Evolutionary conservation across 2,888 invertebrate genomes (phyloP), one percentile per base, ranked within the genome.

Genomic region (Clistopyga incitator): DNA sequence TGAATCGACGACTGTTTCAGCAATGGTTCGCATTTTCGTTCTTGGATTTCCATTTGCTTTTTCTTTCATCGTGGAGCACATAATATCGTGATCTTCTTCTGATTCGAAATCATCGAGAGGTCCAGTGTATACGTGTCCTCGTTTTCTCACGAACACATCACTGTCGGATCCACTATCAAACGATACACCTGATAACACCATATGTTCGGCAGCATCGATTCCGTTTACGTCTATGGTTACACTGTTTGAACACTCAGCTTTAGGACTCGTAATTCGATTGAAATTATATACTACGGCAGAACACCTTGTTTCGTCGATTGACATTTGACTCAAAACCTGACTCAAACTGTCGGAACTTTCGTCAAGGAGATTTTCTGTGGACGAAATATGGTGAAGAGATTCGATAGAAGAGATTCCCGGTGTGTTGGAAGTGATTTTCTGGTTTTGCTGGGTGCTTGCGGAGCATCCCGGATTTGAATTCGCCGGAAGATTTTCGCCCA

Each of bases 1-100:
- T 75, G 75, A 75, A 75, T 75, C 75, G 75, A 75, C 64, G 75
- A 75, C 64, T 75, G 65, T 75, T 75, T 75, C 75, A 75, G 75
- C 64, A 64, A 47, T 75, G 75, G 75, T 75, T 75, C 64, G 75
- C 75, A 75, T 75, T 75, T 75, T 64, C 75, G 64, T 75, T 75
- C 64, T 78, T 56, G 29, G 56, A 78, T 77, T 56, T 78, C 59
- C 67, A 67, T 77, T 54, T 52, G 67, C 67, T 77, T 77, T 77
- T 77, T 65, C 34, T 67, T 77, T 54, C 77, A 77, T 54, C 77
- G 77, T 77, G 38, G 54, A 77, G 67, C 77, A 77, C 67, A 65
- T 67, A 52, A 54, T 77, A 52, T 67, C 77, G 54, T 54, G 70
- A 25, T 70, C 70, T 29, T 50, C 25, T 68, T 70, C 70, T 29